These are phyloP conservation scores for Charina bottae DNA, from an alignment of 2,113 vertebrate species.

Conservation along the genomic window DNA sequence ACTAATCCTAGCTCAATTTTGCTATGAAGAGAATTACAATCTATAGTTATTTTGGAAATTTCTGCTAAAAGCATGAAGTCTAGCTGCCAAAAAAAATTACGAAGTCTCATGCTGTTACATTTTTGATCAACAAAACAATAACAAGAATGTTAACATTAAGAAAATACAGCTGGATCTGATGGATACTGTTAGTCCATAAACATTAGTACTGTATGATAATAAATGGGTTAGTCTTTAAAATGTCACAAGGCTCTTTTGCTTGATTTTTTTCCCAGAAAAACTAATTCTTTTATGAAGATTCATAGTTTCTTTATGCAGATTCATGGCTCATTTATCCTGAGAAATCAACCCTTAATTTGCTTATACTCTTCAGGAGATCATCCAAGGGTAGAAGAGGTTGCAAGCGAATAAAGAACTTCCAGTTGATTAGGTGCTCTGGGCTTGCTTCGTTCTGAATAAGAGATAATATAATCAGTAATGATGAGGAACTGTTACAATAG, in stretches of 20 bases:
- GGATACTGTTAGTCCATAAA: background rate
- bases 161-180: background rate
- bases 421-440: background rate
- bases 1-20: background rate
- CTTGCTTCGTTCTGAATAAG: background rate
- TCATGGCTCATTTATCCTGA: background rate
- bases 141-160: background rate
- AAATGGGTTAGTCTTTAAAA: background rate
- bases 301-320: constrained; percentile 1
- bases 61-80: background rate
- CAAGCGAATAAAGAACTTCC: background rate
- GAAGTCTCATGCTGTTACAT: background rate
- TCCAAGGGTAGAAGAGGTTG: background rate
- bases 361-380: background rate
- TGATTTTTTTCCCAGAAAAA: background rate
- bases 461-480: background rate
- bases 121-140: background rate
- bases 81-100: background rate
- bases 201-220: background rate
- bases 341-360: background rate
- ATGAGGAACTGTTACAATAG: background rate
- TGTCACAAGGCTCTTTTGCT: background rate
- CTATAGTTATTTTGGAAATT: background rate
- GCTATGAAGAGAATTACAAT: background rate
- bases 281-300: background rate